Conservation (phyloP, 2,113 vertebrate species). For the Microcebus lehilahytsara region DNA sequence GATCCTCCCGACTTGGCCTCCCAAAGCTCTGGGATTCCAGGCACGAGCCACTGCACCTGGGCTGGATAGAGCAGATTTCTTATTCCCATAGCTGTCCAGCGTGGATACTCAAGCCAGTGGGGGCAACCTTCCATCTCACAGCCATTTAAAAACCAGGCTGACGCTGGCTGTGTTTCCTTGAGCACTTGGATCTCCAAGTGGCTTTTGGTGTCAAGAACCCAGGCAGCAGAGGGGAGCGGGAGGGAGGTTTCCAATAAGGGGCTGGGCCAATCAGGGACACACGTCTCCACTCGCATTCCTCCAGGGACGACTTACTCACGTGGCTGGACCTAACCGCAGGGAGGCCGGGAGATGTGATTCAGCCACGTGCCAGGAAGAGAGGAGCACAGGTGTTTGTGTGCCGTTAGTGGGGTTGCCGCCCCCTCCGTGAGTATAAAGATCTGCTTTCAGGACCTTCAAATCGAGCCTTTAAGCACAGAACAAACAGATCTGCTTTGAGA, state of each 20-base stretch:
- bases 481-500: neutral
- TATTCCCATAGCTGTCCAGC: neutral
- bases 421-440: neutral
- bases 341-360: neutral
- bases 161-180: neutral
- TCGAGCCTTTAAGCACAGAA: neutral
- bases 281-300: neutral
- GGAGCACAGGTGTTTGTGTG: neutral
- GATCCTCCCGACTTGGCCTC: too few relatives aligned
- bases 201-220: neutral
- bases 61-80: neutral
- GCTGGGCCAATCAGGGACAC: neutral
- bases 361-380: neutral
- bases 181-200: neutral
- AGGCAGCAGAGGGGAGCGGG: too few relatives aligned
- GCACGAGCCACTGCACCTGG: too few relatives aligned
- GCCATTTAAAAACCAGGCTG: neutral
- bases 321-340: neutral
- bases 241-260: neutral
- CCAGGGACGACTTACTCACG: neutral
- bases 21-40: too few relatives aligned
- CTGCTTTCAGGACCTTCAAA: neutral
- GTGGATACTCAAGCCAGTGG: neutral
- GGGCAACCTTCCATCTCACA: neutral
- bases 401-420: neutral